phyloP scores from a whole-genome alignment of 2,797 vertebrate species.

The Sebastes steindachneri region DNA sequence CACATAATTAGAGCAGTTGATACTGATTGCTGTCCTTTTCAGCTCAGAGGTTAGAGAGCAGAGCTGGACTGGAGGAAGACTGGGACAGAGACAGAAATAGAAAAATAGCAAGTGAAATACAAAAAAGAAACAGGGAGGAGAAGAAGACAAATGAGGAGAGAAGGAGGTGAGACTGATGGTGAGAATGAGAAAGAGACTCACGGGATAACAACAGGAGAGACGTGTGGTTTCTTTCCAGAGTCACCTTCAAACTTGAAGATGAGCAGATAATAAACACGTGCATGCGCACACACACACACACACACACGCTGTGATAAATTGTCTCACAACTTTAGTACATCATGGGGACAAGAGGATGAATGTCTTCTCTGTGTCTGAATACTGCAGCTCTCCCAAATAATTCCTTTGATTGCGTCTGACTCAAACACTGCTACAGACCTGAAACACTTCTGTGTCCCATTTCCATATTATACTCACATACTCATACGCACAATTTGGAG shows the following conservation, averaged over 20 bases:
- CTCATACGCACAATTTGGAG: neutral
- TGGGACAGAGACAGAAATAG: neutral
- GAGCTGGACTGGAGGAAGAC: neutral
- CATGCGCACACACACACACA: neutral
- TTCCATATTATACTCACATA: neutral
- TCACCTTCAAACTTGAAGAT: slow-evolving; percentile 19
- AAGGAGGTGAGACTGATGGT: neutral
- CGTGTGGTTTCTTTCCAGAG: neutral
- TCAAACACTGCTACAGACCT: neutral
- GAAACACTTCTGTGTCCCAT: neutral
- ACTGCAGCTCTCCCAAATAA: neutral
- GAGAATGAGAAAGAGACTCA: slow-evolving; percentile 17
- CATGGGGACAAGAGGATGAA: neutral
- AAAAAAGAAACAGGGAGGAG: neutral
- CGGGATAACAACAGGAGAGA: neutral
- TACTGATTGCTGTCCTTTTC: slow-evolving; percentile 3
- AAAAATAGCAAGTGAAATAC: neutral
- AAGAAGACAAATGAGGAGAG: neutral
- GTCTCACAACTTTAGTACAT: neutral
- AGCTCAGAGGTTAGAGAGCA: neutral
- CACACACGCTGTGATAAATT: neutral
- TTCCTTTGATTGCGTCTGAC: slow-evolving; percentile 7
- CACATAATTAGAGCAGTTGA: slow-evolving; percentile 5
- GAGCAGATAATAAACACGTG: neutral
- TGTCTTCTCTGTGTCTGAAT: neutral